phyloP scores from a whole-genome alignment of 2,113 vertebrate species.

The Mirza zaza region DNA sequence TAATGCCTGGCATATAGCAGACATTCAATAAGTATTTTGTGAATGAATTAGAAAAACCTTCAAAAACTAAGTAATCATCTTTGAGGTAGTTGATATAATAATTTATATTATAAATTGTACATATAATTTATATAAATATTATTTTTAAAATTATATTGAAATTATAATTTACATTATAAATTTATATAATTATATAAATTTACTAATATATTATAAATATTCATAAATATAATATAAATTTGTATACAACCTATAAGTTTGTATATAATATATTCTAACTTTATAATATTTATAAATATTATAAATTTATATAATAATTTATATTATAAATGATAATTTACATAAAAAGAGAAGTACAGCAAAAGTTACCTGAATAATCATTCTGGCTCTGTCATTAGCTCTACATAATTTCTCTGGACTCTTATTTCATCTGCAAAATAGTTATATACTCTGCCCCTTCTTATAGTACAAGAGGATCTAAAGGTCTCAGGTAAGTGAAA shows the following conservation, averaged over 20 bases:
- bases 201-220: no score
- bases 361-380: neutral
- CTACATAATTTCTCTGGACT: neutral
- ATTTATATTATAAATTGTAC: neutral
- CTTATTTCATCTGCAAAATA: neutral
- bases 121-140: no score
- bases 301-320: neutral
- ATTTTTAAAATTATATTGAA: no score
- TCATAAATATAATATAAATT: no score
- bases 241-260: no score
- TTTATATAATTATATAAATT: no score
- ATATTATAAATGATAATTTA: neutral
- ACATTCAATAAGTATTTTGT: conserved; percentile 3
- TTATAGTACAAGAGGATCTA: neutral
- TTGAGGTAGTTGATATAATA: neutral
- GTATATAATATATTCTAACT: no score
- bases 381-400: neutral
- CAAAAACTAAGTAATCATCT: conserved; percentile 1
- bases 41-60: conserved; percentile 33
- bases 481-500: neutral
- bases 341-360: neutral
- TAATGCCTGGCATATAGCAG: neutral
- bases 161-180: no score
- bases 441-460: neutral
- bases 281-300: no score